Conservation (phyloP, 2,113 vertebrate species). For the Stigmatopora argus region DNA sequence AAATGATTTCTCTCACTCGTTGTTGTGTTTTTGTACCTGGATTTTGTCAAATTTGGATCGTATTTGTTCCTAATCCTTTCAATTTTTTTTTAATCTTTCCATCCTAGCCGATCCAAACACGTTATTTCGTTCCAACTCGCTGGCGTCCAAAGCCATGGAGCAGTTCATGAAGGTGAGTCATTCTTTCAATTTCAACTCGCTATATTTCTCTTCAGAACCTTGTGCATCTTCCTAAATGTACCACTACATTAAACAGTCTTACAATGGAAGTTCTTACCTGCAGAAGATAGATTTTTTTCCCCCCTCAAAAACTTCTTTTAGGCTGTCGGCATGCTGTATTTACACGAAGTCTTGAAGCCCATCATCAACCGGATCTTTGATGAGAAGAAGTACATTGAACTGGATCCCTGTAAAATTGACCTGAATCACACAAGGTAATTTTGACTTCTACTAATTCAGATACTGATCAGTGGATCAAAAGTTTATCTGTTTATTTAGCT, state of each 20-base stretch:
- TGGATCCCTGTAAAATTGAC: conserved; percentile 87
- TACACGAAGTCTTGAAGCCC: conserved; percentile 81
- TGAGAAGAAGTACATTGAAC: conserved; percentile 87
- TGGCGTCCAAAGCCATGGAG: conserved; percentile 89
- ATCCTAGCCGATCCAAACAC: conserved; percentile 84
- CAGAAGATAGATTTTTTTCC: conserved; percentile 21
- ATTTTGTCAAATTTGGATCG: not conserved
- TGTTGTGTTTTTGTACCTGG: too few relatives aligned
- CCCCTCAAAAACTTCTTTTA: conserved; percentile 35
- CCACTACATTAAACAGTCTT: not conserved
- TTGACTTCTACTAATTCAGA: not conserved
- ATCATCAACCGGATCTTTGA: conserved; percentile 82
- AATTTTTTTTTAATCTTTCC: conserved; percentile 17
- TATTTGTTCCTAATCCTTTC: not conserved
- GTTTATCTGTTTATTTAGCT: not conserved
- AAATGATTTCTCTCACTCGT: too few relatives aligned
- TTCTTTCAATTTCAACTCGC: not conserved
- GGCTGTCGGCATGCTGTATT: conserved; percentile 88
- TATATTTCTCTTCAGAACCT: not conserved
- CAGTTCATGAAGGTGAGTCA: conserved; percentile 86
- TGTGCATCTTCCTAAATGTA: not conserved
- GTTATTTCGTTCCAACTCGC: conserved; percentile 86
- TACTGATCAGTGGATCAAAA: not conserved
- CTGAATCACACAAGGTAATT: conserved; percentile 75
- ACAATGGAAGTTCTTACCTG: not conserved